Evolutionary conservation across 2,888 invertebrate species (phyloP), one percentile per base, ranked within the genome.

Genomic region (Agrilus mali): DNA sequence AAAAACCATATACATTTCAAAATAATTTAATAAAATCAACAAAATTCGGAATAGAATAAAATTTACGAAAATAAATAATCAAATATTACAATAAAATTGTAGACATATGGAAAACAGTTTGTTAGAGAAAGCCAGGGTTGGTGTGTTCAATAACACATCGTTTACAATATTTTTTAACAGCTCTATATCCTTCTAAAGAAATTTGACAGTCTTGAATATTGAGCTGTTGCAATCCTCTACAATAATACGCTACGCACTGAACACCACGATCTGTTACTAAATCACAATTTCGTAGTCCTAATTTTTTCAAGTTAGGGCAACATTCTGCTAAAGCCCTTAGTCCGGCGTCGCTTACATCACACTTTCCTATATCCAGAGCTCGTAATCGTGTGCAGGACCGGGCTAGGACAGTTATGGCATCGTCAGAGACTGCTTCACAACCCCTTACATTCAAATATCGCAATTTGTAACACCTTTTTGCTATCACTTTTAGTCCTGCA

Each of bases 141-240:
- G 93, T 93, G 61, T 94, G 93, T 63, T 94, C 93, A 51, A 94
- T 93, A 50, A 93, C 84, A 66, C 93, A 94, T 56, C 87, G 70
- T 58, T 89, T 87, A 67, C 93, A 94, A 62, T 87, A 90, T 61
- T 86, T 87, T 65, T 92, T 92, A 36, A 94, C 89, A 5, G 90
- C 89, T 55, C 88, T 71, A 63, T 93, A 93, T 0, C 92, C 92
- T 54, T 92, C 80, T 36, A 88, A 69, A 4, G 92, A 87, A 53
- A 94, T 84, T 46, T 88, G 86, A 48, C 93, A 93, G 64, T 93
- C 93, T 59, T 93, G 92, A 49, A 94, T 92, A 63, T 93, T 93
- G 8, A 94, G 72, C 60, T 93, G 93, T 44, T 89, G 88, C 33
- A 94, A 70, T 0, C 89, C 89, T 35, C 89, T 74, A 58, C 92